Conservation (phyloP, 2,797 vertebrate species). For the Corythornis leucogaster region DNA sequence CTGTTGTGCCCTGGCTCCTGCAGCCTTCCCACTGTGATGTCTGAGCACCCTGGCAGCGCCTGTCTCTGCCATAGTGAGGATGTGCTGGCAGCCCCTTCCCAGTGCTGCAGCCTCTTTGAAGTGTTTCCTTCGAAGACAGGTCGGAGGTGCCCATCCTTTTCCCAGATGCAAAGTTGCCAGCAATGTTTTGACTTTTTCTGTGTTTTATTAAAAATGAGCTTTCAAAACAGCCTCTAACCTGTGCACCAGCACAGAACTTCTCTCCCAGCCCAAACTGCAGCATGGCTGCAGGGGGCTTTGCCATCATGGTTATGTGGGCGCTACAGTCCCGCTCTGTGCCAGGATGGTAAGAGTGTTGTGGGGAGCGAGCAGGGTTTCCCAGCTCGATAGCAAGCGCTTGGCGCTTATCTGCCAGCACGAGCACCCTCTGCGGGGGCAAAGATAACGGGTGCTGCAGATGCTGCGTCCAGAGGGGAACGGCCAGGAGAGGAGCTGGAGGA, state of each 20-base stretch:
- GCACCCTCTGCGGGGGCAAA: accelerated
- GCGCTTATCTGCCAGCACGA: not conserved
- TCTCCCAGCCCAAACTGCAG: accelerated
- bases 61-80: accelerated
- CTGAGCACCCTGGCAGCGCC: not conserved
- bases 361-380: not conserved
- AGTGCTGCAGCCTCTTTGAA: not conserved
- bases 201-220: not conserved
- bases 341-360: accelerated
- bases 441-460: accelerated
- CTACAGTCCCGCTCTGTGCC: accelerated
- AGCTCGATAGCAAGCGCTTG: accelerated
- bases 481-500: not conserved
- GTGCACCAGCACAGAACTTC: accelerated
- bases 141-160: not conserved
- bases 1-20: accelerated
- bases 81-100: not conserved
- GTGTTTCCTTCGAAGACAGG: accelerated
- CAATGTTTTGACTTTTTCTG: not conserved
- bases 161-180: not conserved
- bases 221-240: accelerated
- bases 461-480: not conserved
- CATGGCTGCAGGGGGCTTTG: accelerated
- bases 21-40: accelerated
- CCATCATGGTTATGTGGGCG: accelerated